Base-by-base conservation (phyloP, 2,888 invertebrate species). In the Plebejus anna region DNA sequence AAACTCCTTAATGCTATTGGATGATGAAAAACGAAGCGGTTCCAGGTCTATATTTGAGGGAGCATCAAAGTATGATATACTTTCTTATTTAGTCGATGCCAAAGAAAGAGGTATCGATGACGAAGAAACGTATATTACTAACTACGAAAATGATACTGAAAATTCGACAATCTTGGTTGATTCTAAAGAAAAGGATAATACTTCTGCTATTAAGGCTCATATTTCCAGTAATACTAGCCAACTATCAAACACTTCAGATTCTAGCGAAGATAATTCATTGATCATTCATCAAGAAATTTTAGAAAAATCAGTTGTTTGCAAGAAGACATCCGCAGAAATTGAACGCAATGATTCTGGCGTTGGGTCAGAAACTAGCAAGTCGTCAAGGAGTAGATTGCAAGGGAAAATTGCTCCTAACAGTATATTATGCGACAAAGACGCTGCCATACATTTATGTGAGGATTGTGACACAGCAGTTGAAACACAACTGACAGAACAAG, bases 291-390 rank as follows among this genome's bases (percentile, higher is more conserved):
- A 95, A 78, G 92, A 95, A n/a, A 85, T 89, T 59, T 89, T 94
- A 78, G 95, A 95, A 80, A 95, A 95, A 81, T 88, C 92, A 70
- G 85, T 91, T 16, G 87, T 92, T 11, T 94, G 91, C 81, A 95
- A 95, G 82, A 96, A 96, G 83, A 91, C 95, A 51, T 94, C 95
- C 9, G 95, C 96, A 3, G 98, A 98, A 88, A 96, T 98, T 81
- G 98, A 98, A 92, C 95, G 98, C 80, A 98, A 98, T 84, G 98
- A 98, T 88, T 98, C 98, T 28, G 98, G 98, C 2, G 98, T 98
- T 1, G 98, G 98, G 75, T 98, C 98, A 4, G 98, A 98, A 89
- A 98, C 98, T 7, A 97, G 97, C 87, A 97, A 97, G 87, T 96
- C 97, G 77, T 97, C 97, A 77, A 95, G 97, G 82, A 97, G 96